Percentiles rank a stretch among this genome's conserved stretches.
Evolutionary conservation across 2,888 invertebrate species (phyloP).

Genomic region (Ectobius pallidus): DNA sequence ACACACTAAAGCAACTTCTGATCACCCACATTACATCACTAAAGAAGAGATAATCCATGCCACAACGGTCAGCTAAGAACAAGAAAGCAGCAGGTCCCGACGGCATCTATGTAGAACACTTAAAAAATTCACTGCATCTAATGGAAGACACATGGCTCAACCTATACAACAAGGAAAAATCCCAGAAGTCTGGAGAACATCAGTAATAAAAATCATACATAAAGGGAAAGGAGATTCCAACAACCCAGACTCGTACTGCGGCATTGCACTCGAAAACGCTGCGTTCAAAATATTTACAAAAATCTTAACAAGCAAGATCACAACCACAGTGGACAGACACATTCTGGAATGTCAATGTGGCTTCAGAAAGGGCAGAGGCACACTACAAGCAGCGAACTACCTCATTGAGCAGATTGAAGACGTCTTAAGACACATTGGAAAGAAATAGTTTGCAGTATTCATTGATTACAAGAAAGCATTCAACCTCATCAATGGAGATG

Average conservation of each 20-base stretch:
- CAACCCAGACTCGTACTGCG: slow-evolving; percentile 3
- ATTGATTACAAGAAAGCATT: no score
- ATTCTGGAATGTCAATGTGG: not conserved
- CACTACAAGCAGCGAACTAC: not conserved
- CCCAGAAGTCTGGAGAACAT: slow-evolving; percentile 7
- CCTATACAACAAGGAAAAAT: not conserved
- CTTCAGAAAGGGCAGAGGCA: not conserved
- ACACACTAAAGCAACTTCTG: not conserved
- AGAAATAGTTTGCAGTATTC: no score
- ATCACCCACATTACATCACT: not conserved
- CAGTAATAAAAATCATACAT: not conserved
- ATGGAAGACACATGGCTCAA: not conserved
- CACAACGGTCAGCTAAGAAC: not conserved
- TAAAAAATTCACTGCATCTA: not conserved
- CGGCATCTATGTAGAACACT: not conserved
- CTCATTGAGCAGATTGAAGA: not conserved
- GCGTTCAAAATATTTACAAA: not conserved
- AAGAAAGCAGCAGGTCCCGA: not conserved
- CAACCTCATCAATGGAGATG: no score
- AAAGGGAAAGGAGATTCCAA: slow-evolving; percentile 4
- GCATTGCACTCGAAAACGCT: not conserved
- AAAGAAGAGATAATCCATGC: not conserved
- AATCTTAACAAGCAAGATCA: not conserved
- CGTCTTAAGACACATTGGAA: not conserved
- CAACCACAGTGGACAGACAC: not conserved